Base-by-base conservation (phyloP, 1,140 invertebrate genomes). In the Liolophura sinensis region DNA sequence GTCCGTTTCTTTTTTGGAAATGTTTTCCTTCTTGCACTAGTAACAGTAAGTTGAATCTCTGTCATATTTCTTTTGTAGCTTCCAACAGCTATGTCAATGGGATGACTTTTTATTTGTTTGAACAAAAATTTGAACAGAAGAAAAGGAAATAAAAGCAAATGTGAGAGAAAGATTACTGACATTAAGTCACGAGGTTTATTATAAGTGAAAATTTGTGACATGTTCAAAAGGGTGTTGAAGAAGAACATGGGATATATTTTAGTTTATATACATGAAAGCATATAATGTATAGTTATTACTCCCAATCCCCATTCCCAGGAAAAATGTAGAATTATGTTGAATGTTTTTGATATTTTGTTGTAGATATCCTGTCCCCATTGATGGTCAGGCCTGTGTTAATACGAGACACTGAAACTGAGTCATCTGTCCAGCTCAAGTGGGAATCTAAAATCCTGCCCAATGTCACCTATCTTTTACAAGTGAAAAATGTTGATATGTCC, bases 391-490 rank as follows among this genome's bases (percentile, higher is more conserved):
- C 93, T 14, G 89, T 90, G 11, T 84, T 94, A 51, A 90, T 93
- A 7, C 90, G 91, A 0, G 90, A 92, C 75, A 90, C 90, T 55
- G 81, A 92, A 56, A 91, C 89, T 1, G 87, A 91, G 11, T 91
- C 89, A 0, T 92, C 92, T 0, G 84, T 95, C n/a, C 89, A 88
- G 12, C 86, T 96, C 16, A 88, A 92, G 75, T 96, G 94, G 94
- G 89, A 90, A 58, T 88, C 86, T 9, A 80, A 85, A 4, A 76
- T 70, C 79, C 77, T 72, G 83, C 87, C 87, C 40, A 87, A 90
- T 70, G 85, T 92, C 20, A 90, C 86, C 27, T 92, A 91, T 78
- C 84, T 91, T 67, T 87, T 93, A 5, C 92, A 94, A 80, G 92
- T 90, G 89, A 86, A 88, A 24, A 90, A 92, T 75, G 88, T 91